Percentiles rank a stretch among this genome's conserved stretches.
Evolutionary conservation across 2,888 invertebrate genomes (phyloP).

Genomic region (Chrysolina oricalcia): DNA sequence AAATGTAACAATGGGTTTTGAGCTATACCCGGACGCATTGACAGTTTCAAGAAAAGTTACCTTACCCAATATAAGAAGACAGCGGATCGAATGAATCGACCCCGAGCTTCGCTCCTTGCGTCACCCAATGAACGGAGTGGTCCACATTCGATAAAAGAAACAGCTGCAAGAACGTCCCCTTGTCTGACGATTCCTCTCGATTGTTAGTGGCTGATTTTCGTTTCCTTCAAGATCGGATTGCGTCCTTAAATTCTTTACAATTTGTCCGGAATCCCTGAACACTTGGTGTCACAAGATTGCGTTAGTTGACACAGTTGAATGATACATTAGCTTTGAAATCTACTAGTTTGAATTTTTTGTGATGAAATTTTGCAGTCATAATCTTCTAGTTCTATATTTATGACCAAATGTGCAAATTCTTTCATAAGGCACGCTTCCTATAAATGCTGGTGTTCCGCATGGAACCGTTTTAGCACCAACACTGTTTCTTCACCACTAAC

Average conservation of each 20-base stretch:
- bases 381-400: too few relatives aligned
- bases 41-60: constrained; percentile 10
- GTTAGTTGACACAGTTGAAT: neutral
- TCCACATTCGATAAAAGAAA: constrained; percentile 16
- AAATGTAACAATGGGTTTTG: constrained; percentile 2
- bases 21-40: constrained; percentile 11
- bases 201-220: constrained; percentile 11
- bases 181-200: constrained; percentile 3
- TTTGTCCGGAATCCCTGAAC: neutral
- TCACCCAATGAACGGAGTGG: constrained; percentile 14
- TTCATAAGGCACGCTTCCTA: too few relatives aligned
- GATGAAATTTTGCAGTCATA: too few relatives aligned
- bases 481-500: too few relatives aligned
- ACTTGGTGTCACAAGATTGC: neutral
- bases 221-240: neutral
- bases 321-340: too few relatives aligned
- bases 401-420: too few relatives aligned
- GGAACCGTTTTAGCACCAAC: too few relatives aligned
- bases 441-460: too few relatives aligned
- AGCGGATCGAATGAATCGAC: constrained; percentile 6
- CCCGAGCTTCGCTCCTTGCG: neutral
- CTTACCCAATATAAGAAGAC: constrained; percentile 20
- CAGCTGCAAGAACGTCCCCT: constrained; percentile 2
- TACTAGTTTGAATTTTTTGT: too few relatives aligned
- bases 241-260: neutral